Conservation (phyloP, 1,140 invertebrate species). For the Colletes gigas region DNA sequence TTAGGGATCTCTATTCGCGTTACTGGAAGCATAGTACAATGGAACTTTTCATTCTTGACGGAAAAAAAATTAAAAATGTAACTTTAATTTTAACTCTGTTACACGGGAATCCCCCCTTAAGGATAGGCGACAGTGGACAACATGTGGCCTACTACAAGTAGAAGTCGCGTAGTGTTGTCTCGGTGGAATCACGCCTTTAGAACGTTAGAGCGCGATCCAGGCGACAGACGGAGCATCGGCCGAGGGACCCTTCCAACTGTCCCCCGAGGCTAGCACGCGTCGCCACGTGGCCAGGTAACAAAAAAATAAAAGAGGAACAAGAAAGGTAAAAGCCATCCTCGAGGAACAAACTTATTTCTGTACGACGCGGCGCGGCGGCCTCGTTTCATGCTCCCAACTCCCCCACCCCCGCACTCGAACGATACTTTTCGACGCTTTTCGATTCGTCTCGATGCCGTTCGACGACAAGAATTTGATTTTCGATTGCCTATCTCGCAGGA, state of each 20-base stretch:
- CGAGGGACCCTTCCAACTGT: constrained; percentile 57
- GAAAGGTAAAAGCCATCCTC: constrained; percentile 67
- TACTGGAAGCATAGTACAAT: too few relatives aligned
- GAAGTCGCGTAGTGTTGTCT: too few relatives aligned
- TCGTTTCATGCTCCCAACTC: background rate
- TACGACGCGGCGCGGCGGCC: background rate
- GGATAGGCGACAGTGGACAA: too few relatives aligned
- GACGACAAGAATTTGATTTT: constrained; percentile 4
- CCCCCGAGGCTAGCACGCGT: constrained; percentile 72
- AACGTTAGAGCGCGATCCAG: constrained; percentile 1
- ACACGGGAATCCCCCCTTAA: too few relatives aligned
- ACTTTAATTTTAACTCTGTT: too few relatives aligned
- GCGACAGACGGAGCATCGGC: constrained; percentile 57
- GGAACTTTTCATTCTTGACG: too few relatives aligned
- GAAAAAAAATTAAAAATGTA: too few relatives aligned
- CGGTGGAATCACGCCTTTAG: background rate
- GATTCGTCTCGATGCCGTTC: background rate
- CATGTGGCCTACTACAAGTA: too few relatives aligned
- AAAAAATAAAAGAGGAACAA: constrained; percentile 51
- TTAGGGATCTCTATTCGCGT: too few relatives aligned
- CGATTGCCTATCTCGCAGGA: background rate
- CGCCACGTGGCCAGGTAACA: constrained; percentile 75
- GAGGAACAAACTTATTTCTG: constrained; percentile 34
- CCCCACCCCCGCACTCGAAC: background rate
- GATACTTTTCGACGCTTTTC: constrained; percentile 2